Conservation (phyloP, 2,797 vertebrate species). For the Phrynocephalus forsythii region DNA sequence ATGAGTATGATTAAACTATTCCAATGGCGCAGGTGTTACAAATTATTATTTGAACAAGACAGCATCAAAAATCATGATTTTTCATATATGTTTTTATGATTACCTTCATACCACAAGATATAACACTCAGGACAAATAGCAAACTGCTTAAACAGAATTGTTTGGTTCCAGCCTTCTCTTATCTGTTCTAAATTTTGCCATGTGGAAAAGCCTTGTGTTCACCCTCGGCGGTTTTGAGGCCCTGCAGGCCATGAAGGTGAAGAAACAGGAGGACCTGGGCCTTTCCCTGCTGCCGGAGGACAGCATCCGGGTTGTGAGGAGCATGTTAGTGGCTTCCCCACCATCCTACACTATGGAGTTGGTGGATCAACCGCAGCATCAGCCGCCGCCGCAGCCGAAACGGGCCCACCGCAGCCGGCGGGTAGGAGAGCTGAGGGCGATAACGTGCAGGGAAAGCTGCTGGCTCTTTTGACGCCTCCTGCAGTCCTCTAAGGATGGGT, state of each 20-base stretch:
- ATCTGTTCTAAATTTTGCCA: no score
- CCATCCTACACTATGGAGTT: constrained; percentile 92
- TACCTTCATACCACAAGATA: no score
- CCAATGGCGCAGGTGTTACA: no score
- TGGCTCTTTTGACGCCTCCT: no score
- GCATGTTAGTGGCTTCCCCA: constrained; percentile 91
- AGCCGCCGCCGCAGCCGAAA: constrained; percentile 72
- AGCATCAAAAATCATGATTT: no score
- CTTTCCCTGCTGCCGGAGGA: constrained; percentile 90
- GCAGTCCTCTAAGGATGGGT: no score
- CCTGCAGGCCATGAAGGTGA: constrained; percentile 89
- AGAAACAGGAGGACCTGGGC: constrained; percentile 81
- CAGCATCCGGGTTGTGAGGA: constrained; percentile 93
- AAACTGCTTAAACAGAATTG: no score
- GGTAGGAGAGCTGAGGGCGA: constrained; percentile 74
- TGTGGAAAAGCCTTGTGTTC: constrained; percentile 74
- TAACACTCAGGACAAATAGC: no score
- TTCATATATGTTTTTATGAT: no score
- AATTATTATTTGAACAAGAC: no score
- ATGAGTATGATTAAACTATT: background rate
- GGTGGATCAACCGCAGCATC: constrained; percentile 79
- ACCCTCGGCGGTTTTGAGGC: constrained; percentile 93
- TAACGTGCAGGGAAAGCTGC: background rate
- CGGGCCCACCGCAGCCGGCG: constrained; percentile 89
- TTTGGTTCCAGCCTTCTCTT: no score